Evolutionary conservation across 2,888 invertebrate species (phyloP), one percentile per base, ranked within the genome.

Genomic region (Eupithecia subfuscata): DNA sequence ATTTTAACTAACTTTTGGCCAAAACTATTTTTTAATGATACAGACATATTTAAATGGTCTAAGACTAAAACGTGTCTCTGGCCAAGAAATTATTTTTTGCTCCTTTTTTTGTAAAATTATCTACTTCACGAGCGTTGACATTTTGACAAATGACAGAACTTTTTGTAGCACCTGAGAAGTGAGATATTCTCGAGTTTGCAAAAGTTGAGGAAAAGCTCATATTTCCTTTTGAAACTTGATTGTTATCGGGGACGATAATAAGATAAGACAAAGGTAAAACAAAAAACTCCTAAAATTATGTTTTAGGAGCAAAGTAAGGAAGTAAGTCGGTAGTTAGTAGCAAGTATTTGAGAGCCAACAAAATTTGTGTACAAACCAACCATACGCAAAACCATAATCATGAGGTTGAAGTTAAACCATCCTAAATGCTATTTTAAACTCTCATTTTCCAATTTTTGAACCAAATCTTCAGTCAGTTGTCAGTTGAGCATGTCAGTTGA

Each of bases 71-170:
- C 25, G 22, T 56, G 74, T 79, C 77, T 84, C 83, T 85, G 89
- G 90, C 88, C 90, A 91, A 90, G 86, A 90, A 84, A 86, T 83
- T 71, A 14, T 60, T 71, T 83, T 82, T 79, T 77, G 72, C 77
- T 76, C 64, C 60, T 78, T 83, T 84, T 84, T 81, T 82, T 81
- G 80, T 84, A 77, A 82, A 82, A 81, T 87, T 86, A 84, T 82
- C 87, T 84, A 78, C 78, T 85, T 81, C 82, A 82, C 79, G 83
- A 82, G 84, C 82, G 88, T 79, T 82, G 87, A 90, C 87, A 79
- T 71, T 79, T 82, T 89, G 87, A 90, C 86, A 88, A 89, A 89
- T 88, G 81, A 85, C 74, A 78, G 74, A 80, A 80, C 79, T 82
- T 75, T 82, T 64, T 73, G 43, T 63, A 72, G 72, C 56, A 75